Evolutionary conservation across 2,113 vertebrate genomes (phyloP).

Genomic region (Nematolebias whitei): DNA sequence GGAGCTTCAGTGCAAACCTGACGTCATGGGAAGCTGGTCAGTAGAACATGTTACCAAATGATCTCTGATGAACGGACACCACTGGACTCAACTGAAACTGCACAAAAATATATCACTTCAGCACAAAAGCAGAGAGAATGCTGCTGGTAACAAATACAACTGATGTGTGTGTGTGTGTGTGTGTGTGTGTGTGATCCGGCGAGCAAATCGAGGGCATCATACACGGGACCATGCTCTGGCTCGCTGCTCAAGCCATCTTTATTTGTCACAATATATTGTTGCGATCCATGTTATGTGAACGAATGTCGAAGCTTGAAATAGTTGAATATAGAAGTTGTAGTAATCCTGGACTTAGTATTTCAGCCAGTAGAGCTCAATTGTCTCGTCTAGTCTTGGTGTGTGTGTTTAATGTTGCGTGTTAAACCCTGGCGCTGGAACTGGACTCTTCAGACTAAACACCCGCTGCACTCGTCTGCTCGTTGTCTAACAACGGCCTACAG

Average conservation of each 20-base stretch:
- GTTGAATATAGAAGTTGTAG: slow-evolving; percentile 68
- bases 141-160: slow-evolving; percentile 68
- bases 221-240: slow-evolving; percentile 56
- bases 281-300: slow-evolving; percentile 69
- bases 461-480: slow-evolving; percentile 33
- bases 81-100: slow-evolving; percentile 72
- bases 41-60: slow-evolving; percentile 69
- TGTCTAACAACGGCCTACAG: slow-evolving; percentile 49
- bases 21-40: slow-evolving; percentile 42
- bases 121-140: slow-evolving; percentile 73
- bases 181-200: slow-evolving; percentile 46
- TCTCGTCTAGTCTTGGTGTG: slow-evolving; percentile 71
- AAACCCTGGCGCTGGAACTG: slow-evolving; percentile 57
- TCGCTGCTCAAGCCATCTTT: slow-evolving; percentile 65
- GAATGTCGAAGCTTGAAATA: slow-evolving; percentile 74
- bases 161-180: slow-evolving; percentile 34
- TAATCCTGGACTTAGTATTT: slow-evolving; percentile 63
- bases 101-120: slow-evolving; percentile 74
- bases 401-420: slow-evolving; percentile 64
- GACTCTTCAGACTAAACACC: slow-evolving; percentile 64
- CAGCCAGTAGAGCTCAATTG: slow-evolving; percentile 66
- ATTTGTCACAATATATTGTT: slow-evolving; percentile 57
- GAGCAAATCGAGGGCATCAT: slow-evolving; percentile 63
- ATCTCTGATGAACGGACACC: slow-evolving; percentile 66
- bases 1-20: slow-evolving; percentile 41